Conservation (phyloP, 2,888 invertebrate species). For the Caenorhabditis auriculariae region DNA sequence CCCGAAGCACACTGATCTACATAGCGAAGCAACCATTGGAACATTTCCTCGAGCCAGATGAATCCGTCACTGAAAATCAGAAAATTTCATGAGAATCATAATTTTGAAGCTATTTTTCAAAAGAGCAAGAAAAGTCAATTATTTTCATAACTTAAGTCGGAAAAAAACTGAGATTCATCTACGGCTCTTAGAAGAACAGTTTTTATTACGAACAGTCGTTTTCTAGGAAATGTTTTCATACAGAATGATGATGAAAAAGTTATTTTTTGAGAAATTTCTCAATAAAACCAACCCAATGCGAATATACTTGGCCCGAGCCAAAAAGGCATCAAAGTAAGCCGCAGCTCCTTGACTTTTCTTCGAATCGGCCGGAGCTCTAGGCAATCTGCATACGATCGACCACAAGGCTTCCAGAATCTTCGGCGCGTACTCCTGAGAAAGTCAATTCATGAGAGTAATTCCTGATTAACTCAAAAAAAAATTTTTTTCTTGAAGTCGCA, state of each 20-base stretch:
- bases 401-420: slow-evolving; percentile 46
- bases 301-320: slow-evolving; percentile 51
- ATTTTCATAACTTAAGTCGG: too few species aligned
- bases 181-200: too few species aligned
- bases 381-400: slow-evolving; percentile 43
- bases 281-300: slow-evolving; percentile 32
- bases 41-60: slow-evolving; percentile 46
- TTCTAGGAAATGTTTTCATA: too few species aligned
- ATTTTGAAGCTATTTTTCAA: background rate
- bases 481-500: background rate
- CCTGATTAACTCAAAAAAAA: too few species aligned
- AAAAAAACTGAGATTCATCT: too few species aligned
- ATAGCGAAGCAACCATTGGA: slow-evolving; percentile 49
- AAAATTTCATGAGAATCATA: background rate
- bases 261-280: background rate
- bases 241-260: too few species aligned
- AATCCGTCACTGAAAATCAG: slow-evolving; percentile 31
- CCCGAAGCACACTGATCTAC: slow-evolving; percentile 39
- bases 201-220: too few species aligned
- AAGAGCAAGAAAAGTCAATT: too few species aligned
- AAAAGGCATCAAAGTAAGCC: slow-evolving; percentile 50
- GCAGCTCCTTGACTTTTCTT: slow-evolving; percentile 57
- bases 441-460: too few species aligned
- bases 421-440: slow-evolving; percentile 24
- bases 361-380: slow-evolving; percentile 45